Base-by-base conservation (phyloP, 2,113 vertebrate species). In the Hystrix brachyura region DNA sequence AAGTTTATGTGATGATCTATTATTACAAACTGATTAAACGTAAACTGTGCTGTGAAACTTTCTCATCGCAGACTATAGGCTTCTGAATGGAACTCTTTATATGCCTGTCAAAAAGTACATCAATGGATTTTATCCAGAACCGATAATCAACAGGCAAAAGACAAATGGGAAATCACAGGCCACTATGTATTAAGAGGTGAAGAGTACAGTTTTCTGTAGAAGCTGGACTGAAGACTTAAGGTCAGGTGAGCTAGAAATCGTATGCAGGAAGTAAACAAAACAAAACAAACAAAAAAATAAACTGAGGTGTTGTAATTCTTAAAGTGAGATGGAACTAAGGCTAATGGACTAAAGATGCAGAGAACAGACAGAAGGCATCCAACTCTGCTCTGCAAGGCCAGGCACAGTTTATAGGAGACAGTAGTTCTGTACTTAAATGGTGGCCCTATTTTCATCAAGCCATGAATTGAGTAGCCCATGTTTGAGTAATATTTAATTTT, bases 401-500 rank as follows among this genome's bases (percentile, higher is more conserved):
- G 6, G 65, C 25, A 72, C 7, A 53, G 3, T 38, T 72, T 46
- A 57, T 0, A 8, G 51, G 11, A 59, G 89, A 51, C 46, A 29
- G 51, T 0, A 74, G 55, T 32, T 21, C n/a, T 43, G 12, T n/a
- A 51, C 46, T 51, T 29, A 79, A 17, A 85, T 11, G 88, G 53
- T 19, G 38, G 43, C 43, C 19, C 29, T 80, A 7, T 53, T 65
- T 84, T 62, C 51, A 84, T 80, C 8, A 94, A 17, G 4, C 15
- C 18, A 83, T 46, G 59, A 60, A 59, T 86, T 38, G 38, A 38
- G 76, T n/a, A 94, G n/a, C 72, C 23, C 23, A 91, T 43, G 23
- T 48, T 87, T 82, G 46, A 82, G 65, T 32, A 64, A 32, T 12
- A 48, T 91, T 91, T 94, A 65, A 87, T 65, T 90, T 48, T 88